These are phyloP conservation scores for Brachylomia viminalis DNA, from an alignment of 2,888 invertebrate species.

Conservation along the genomic window DNA sequence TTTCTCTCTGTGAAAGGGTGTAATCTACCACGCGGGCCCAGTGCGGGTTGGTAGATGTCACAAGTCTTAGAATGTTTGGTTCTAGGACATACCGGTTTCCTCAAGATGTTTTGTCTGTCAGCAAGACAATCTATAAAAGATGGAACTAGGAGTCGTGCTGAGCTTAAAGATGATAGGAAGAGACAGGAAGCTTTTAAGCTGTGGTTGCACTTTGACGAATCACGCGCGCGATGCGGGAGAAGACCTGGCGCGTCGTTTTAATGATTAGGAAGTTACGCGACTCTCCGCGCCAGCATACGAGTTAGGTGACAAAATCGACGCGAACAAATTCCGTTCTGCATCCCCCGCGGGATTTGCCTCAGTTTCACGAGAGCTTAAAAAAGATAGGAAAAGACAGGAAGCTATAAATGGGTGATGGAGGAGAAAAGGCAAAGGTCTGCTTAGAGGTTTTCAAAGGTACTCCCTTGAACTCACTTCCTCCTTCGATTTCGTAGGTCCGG, in stretches of 20 bases:
- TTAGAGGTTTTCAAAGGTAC: neutral
- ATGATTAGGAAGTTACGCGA: too few relatives aligned
- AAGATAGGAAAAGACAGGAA: slow-evolving; percentile 1
- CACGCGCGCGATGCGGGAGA: neutral
- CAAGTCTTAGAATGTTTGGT: too few relatives aligned
- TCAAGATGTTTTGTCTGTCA: neutral
- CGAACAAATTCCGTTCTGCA: neutral
- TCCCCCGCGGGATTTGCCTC: neutral
- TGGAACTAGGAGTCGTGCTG: neutral
- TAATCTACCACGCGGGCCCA: too few relatives aligned
- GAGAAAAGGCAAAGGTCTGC: neutral
- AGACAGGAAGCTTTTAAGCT: neutral
- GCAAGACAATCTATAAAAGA: neutral
- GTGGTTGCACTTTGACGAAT: too few relatives aligned
- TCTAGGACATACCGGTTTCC: too few relatives aligned
- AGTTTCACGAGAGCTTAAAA: neutral
- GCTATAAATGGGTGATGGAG: neutral
- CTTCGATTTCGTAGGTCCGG: neutral
- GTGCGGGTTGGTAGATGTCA: too few relatives aligned
- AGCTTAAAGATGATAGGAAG: neutral
- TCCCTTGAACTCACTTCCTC: slow-evolving; percentile 34
- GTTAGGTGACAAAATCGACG: neutral
- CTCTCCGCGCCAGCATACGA: neutral
- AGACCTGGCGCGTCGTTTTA: neutral
- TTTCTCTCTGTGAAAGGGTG: too few relatives aligned